Conservation (phyloP, 2,888 invertebrate genomes). For the Reticulitermes lucifugus region DNA sequence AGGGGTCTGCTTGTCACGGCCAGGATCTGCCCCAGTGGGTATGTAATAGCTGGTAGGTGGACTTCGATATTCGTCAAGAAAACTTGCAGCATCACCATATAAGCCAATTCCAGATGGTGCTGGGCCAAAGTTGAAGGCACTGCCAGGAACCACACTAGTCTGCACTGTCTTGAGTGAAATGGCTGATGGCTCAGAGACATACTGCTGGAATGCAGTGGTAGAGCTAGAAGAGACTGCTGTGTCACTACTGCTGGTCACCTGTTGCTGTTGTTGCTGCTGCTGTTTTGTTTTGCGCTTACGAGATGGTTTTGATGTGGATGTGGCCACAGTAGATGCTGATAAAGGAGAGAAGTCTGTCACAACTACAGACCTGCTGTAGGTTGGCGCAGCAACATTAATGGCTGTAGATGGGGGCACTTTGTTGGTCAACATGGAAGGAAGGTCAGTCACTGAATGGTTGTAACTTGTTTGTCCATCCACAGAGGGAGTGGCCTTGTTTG, state of each 20-base stretch:
- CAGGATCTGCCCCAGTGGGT: constrained; percentile 57
- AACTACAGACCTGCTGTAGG: constrained; percentile 41
- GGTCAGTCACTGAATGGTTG: constrained; percentile 40
- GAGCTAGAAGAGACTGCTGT: constrained; percentile 29
- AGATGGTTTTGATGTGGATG: constrained; percentile 51
- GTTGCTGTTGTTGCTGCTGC: constrained; percentile 49
- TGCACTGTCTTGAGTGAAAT: constrained; percentile 72
- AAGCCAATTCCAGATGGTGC: constrained; percentile 71
- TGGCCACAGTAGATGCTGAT: neutral
- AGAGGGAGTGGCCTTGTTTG: constrained; percentile 43
- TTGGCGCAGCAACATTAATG: constrained; percentile 9
- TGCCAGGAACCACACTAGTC: constrained; percentile 80
- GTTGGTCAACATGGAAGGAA: constrained; percentile 42
- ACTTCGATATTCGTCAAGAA: constrained; percentile 76
- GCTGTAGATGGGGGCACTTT: constrained; percentile 37
- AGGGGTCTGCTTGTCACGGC: constrained; percentile 63
- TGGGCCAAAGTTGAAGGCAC: constrained; percentile 87
- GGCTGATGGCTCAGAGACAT: constrained; percentile 63
- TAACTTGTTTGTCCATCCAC: constrained; percentile 44
- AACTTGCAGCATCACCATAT: constrained; percentile 74
- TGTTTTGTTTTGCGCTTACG: constrained; percentile 54
- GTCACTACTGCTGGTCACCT: constrained; percentile 14
- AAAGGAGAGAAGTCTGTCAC: constrained; percentile 46
- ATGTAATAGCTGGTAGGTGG: constrained; percentile 72
- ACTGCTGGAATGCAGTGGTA: constrained; percentile 70